Evolutionary conservation across 2,888 invertebrate genomes (phyloP).

Genomic region (Glaucopsyche alexis): DNA sequence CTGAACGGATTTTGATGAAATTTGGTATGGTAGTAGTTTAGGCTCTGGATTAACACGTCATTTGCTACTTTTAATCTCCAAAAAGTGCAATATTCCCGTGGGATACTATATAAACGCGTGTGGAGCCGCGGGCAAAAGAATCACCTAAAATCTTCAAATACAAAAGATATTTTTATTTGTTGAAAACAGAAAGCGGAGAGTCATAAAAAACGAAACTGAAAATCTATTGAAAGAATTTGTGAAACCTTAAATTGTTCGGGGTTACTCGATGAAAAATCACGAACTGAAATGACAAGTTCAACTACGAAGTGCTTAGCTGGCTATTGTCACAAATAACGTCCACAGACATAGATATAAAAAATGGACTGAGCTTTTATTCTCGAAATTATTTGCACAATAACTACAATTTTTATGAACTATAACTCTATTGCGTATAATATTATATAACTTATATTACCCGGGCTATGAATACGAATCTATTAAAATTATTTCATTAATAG

Average conservation of each 20-base stretch:
- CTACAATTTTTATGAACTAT: too few relatives aligned
- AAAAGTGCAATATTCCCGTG: too few relatives aligned
- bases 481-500: too few relatives aligned
- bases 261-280: constrained; percentile 24
- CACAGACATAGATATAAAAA: not conserved
- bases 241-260: constrained; percentile 8
- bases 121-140: too few relatives aligned
- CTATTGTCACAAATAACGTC: constrained; percentile 25
- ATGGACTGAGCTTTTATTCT: not conserved
- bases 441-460: too few relatives aligned
- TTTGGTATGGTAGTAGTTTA: too few relatives aligned
- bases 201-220: not conserved
- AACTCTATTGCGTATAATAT: too few relatives aligned
- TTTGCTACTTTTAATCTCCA: too few relatives aligned
- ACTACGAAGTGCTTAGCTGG: constrained; percentile 21
- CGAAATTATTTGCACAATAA: not conserved
- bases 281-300: constrained; percentile 14
- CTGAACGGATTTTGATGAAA: too few relatives aligned
- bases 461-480: too few relatives aligned
- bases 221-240: constrained; percentile 18
- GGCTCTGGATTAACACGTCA: too few relatives aligned
- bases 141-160: not conserved
- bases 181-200: not conserved
- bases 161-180: not conserved
- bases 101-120: too few relatives aligned